Percentiles rank a stretch among this genome's conserved stretches.
Conservation (phyloP, 2,888 invertebrate genomes). For the Creontiades dilutus region DNA sequence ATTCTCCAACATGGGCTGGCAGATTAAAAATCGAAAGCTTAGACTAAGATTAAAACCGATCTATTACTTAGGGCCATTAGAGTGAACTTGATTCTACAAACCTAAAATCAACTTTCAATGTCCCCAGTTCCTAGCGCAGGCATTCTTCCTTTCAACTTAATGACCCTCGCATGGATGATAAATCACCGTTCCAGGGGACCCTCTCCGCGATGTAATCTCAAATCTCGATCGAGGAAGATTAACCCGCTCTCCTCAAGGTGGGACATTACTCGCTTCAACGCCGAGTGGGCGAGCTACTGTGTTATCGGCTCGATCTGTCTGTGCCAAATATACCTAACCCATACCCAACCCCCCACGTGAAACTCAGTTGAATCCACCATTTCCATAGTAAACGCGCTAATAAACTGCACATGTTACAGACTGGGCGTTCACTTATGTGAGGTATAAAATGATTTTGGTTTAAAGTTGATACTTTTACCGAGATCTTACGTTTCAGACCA, state of each 20-base stretch:
- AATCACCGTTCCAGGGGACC: background rate
- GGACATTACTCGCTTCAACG: slow-evolving; percentile 3
- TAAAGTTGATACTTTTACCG: no score
- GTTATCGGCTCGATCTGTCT: slow-evolving; percentile 4
- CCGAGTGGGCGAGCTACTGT: slow-evolving; percentile 11
- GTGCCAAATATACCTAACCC: slow-evolving; percentile 1
- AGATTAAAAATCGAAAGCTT: no score
- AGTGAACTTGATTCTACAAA: no score
- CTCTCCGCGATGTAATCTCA: slow-evolving; percentile 20
- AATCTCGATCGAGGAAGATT: slow-evolving; percentile 53
- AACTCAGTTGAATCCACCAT: background rate
- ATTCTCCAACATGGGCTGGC: no score
- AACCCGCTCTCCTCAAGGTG: slow-evolving; percentile 24
- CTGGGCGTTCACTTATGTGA: no score
- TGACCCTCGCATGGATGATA: slow-evolving; percentile 17
- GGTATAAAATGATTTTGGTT: no score
- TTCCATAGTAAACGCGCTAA: background rate
- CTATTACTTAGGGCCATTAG: no score
- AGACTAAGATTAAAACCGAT: no score
- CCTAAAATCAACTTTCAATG: no score
- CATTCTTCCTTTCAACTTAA: background rate
- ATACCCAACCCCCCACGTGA: slow-evolving; percentile 5
- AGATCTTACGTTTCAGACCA: no score
- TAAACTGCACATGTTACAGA: no score
- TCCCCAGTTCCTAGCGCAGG: background rate